Conservation (phyloP, 2,888 invertebrate genomes). For the Drosophila ochracea region DNA sequence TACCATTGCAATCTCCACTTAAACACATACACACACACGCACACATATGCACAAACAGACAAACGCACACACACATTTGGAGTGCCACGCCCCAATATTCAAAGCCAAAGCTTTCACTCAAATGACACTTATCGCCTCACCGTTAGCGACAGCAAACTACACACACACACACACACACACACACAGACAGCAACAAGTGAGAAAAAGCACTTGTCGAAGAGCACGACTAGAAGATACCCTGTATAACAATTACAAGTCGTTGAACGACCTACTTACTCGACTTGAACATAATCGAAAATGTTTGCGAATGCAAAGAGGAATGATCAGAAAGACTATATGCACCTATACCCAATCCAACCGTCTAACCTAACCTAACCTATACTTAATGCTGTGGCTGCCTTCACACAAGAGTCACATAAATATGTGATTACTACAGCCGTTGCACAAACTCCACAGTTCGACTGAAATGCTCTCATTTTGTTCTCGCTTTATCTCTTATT, state of each 20-base stretch:
- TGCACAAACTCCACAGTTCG: not conserved
- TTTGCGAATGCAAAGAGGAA: not conserved
- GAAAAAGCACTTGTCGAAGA: not conserved
- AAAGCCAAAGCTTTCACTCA: conserved; percentile 72
- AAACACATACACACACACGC: conserved; percentile 9
- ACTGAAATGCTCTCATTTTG: not conserved
- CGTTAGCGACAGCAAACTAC: conserved; percentile 30
- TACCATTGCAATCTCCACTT: conserved; percentile 57
- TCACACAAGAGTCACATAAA: not conserved
- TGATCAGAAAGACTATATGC: not conserved
- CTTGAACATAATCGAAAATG: too few relatives aligned
- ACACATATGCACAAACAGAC: conserved; percentile 3
- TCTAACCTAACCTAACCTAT: too few relatives aligned
- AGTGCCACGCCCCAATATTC: conserved; percentile 34
- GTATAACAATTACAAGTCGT: not conserved
- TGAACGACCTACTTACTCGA: not conserved
- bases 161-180: conserved; percentile 35
- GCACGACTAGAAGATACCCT: not conserved
- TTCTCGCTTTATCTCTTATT: not conserved
- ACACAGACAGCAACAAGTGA: conserved; percentile 18
- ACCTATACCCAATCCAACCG: not conserved
- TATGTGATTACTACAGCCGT: not conserved
- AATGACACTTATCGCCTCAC: conserved; percentile 72
- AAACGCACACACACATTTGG: conserved; percentile 1
- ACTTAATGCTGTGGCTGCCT: too few relatives aligned